Evolutionary conservation across 2,113 vertebrate species (phyloP).

Genomic region (Cichladusa arquata): DNA sequence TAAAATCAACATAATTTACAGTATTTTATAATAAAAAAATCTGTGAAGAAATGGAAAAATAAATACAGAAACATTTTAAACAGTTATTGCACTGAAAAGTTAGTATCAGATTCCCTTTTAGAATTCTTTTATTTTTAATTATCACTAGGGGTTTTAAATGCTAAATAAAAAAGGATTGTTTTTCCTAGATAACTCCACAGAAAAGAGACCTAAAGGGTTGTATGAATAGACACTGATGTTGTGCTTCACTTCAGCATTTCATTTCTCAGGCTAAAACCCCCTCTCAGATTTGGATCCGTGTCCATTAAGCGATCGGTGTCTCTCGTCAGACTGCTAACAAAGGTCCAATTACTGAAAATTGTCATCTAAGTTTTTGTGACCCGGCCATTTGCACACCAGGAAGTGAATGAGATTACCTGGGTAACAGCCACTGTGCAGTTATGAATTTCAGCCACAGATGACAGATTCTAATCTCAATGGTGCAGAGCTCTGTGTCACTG

Average conservation of each 20-base stretch:
- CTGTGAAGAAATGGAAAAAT: conserved; percentile 10
- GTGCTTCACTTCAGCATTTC: neutral
- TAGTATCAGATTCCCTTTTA: neutral
- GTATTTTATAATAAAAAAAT: conserved; percentile 37
- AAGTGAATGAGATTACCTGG: neutral
- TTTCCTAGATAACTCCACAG: neutral
- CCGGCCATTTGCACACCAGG: neutral
- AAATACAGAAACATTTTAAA: neutral
- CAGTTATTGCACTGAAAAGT: neutral
- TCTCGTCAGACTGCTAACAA: neutral
- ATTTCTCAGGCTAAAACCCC: neutral
- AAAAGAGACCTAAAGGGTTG: neutral
- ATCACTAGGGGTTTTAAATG: neutral
- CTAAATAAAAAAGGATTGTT: neutral
- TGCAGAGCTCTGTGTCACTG: conserved; percentile 3
- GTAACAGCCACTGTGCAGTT: neutral
- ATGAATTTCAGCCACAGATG: conserved; percentile 45
- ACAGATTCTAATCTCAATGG: conserved; percentile 40
- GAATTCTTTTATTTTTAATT: neutral
- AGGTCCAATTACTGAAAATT: neutral
- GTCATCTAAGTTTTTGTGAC: conserved; percentile 4
- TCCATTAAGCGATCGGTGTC: neutral
- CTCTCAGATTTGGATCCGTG: neutral
- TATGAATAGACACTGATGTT: neutral
- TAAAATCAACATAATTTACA: conserved; percentile 55